These are phyloP conservation scores for Enteromius fasciolatus DNA, from an alignment of 2,797 vertebrate genomes.

Conservation along the genomic window DNA sequence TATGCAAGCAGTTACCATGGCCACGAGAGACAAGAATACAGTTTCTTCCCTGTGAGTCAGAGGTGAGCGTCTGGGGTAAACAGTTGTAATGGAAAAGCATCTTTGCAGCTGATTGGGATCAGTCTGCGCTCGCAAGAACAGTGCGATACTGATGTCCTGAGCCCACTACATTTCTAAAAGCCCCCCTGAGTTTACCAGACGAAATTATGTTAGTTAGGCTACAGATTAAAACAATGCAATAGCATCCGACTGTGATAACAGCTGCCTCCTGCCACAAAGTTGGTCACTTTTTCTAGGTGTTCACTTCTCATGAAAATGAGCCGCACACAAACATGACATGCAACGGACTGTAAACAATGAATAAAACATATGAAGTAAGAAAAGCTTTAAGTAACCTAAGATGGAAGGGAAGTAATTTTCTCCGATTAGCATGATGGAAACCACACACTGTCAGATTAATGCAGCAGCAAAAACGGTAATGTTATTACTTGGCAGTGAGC, in stretches of 20 bases:
- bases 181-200: constrained; percentile 10
- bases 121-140: constrained; percentile 5
- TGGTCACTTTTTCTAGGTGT: neutral
- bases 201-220: constrained; percentile 16
- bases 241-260: neutral
- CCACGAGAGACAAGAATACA: constrained; percentile 2
- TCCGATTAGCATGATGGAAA: constrained; percentile 50
- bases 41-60: neutral
- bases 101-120: constrained; percentile 13
- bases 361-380: constrained; percentile 14
- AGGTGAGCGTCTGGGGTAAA: constrained; percentile 3
- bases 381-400: constrained; percentile 34
- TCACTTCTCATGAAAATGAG: neutral
- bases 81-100: constrained; percentile 20
- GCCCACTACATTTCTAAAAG: constrained; percentile 20
- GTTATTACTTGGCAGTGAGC: constrained; percentile 39
- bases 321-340: neutral
- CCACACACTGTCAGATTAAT: constrained; percentile 49
- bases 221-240: constrained; percentile 29
- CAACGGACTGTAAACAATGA: neutral
- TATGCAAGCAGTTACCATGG: constrained; percentile 14
- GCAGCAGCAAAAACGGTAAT: constrained; percentile 20
- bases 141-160: constrained; percentile 2
- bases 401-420: constrained; percentile 41
- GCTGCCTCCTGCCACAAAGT: constrained; percentile 5